A percentile compares a stretch with the other conserved stretches of the same genome.
Evolutionary conservation across 92 coral and sea anemone genomes (phyloP).

Genomic region (Zoanthus gigantus): DNA sequence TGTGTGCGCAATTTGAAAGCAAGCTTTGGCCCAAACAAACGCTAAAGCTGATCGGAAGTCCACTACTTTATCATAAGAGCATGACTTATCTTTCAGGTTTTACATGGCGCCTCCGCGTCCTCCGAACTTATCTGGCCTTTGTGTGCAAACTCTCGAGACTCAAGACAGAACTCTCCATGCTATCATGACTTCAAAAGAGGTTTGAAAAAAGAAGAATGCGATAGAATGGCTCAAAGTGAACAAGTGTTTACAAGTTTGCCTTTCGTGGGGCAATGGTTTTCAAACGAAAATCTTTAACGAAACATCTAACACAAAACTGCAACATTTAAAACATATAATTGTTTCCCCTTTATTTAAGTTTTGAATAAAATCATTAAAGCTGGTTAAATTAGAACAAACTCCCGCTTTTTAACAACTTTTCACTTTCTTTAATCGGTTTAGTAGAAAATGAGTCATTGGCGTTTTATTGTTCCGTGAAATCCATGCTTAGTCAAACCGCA

Average conservation of each 20-base stretch:
- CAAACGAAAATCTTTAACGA: background rate
- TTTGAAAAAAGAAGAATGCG: background rate
- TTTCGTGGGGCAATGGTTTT: background rate
- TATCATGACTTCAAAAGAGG: constrained; percentile 14
- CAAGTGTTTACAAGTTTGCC: background rate
- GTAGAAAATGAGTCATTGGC: background rate
- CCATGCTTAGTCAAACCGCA: constrained; percentile 28
- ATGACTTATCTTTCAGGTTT: constrained; percentile 40
- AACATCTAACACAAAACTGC: background rate
- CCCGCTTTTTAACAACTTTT: background rate
- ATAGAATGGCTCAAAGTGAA: background rate
- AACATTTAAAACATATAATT: background rate
- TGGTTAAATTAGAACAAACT: background rate
- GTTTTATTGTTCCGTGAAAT: constrained; percentile 16
- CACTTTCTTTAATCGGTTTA: background rate
- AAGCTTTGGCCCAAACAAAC: constrained; percentile 32
- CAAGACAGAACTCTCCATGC: constrained; percentile 40
- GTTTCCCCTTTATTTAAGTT: background rate
- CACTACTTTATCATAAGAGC: constrained; percentile 40
- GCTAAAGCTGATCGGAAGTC: constrained; percentile 39
- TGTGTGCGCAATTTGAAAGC: constrained; percentile 39
- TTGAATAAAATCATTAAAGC: background rate
- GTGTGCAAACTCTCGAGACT: constrained; percentile 36
- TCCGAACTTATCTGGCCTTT: constrained; percentile 28
- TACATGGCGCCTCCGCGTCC: constrained; percentile 34